Conservation (phyloP, 2,113 vertebrate genomes). For the Crotalus viridis region DNA sequence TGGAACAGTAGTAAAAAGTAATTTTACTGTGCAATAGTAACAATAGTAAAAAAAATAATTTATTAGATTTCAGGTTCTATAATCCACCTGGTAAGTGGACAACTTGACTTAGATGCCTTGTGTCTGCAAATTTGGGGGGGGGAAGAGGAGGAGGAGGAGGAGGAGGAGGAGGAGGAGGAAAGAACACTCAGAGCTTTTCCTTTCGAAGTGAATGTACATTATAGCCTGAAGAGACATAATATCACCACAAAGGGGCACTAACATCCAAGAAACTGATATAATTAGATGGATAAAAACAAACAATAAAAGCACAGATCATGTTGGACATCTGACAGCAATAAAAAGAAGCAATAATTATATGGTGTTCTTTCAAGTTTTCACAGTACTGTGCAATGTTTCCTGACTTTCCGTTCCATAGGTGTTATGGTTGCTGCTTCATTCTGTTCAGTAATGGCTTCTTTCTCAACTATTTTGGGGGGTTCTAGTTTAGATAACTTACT, state of each 20-base stretch:
- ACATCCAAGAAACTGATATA: constrained; percentile 26
- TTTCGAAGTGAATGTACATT: not conserved
- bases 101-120: not conserved
- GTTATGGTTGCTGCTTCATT: not conserved
- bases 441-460: not conserved
- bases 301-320: not conserved
- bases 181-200: not conserved
- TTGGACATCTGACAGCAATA: not conserved
- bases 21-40: not conserved
- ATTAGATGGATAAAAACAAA: not conserved
- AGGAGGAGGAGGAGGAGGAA: not conserved
- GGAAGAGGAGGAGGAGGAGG: no score
- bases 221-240: constrained; percentile 12
- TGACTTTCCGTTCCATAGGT: not conserved
- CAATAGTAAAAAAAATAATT: not conserved
- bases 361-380: not conserved
- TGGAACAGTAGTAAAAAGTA: not conserved
- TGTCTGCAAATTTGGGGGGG: not conserved
- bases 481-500: not conserved
- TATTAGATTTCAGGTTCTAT: not conserved
- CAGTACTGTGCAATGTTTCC: not conserved
- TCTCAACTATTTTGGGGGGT: not conserved
- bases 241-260: constrained; percentile 63
- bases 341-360: not conserved
- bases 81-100: not conserved